Evolutionary conservation across 2,797 vertebrate genomes (phyloP).

Genomic region (Anguilla anguilla): DNA sequence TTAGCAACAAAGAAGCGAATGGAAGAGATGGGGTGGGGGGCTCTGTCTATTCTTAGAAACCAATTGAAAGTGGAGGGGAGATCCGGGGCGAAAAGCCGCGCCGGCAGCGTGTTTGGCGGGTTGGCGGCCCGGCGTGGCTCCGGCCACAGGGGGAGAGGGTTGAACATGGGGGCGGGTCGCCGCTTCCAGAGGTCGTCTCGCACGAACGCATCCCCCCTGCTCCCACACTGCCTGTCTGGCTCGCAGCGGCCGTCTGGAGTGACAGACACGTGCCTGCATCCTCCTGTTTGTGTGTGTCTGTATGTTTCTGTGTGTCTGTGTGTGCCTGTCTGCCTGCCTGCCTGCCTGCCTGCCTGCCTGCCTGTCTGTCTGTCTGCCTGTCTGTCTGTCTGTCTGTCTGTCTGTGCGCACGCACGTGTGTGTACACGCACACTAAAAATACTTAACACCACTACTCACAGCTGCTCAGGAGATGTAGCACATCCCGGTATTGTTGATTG

Average conservation of each 20-base stretch:
- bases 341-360: not conserved
- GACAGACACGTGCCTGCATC: not conserved
- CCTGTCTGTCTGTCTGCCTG: too few relatives aligned
- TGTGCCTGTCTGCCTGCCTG: not conserved
- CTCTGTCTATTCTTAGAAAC: constrained; percentile 53
- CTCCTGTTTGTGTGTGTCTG: constrained; percentile 13
- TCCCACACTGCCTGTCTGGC: constrained; percentile 37
- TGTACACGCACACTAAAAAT: not conserved
- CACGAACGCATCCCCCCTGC: not conserved
- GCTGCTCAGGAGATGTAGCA: not conserved
- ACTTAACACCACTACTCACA: not conserved
- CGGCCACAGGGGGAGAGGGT: constrained; percentile 35
- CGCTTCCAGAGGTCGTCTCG: constrained; percentile 28
- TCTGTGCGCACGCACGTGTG: not conserved
- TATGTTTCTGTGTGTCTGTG: constrained; percentile 3
- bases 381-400: too few relatives aligned
- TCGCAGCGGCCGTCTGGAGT: constrained; percentile 11
- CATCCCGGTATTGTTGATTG: not conserved
- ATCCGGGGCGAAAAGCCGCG: constrained; percentile 30
- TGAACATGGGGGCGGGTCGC: constrained; percentile 36
- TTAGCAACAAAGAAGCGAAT: constrained; percentile 58
- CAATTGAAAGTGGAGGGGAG: constrained; percentile 41
- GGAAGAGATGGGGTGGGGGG: constrained; percentile 46
- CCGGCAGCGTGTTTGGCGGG: constrained; percentile 29
- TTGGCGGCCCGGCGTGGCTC: constrained; percentile 5